Conservation (phyloP, 2,797 vertebrate genomes). For the Agapornis canus region DNA sequence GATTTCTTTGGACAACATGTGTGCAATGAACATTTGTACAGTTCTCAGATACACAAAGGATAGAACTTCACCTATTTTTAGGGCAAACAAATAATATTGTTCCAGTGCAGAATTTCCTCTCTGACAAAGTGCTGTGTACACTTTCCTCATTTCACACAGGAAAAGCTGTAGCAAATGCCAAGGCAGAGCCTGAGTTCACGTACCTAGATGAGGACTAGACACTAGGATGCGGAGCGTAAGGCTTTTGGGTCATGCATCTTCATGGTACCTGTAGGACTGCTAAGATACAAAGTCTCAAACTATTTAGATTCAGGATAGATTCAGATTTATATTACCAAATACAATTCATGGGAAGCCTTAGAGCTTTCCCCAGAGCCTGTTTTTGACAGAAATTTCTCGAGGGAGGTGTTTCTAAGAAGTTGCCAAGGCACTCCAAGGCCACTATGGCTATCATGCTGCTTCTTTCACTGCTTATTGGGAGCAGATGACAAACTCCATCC, state of each 20-base stretch:
- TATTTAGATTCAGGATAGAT: not conserved
- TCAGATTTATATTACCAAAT: not conserved
- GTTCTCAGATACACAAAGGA: not conserved
- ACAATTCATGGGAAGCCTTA: not conserved
- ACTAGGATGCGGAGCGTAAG: not conserved
- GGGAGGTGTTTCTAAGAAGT: not conserved
- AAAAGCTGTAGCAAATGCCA: not conserved
- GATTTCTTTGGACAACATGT: not conserved
- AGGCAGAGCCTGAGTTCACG: not conserved
- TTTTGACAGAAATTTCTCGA: not conserved
- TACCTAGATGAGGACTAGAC: not conserved
- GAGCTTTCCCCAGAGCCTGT: not conserved
- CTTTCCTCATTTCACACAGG: not conserved
- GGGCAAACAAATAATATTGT: not conserved
- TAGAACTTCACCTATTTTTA: not conserved
- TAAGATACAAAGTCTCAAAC: not conserved
- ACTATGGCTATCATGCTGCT: not conserved
- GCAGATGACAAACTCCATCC: not conserved
- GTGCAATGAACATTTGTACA: not conserved
- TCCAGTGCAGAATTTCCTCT: not conserved
- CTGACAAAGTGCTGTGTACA: not conserved
- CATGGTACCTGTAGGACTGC: not conserved
- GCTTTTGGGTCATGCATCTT: not conserved
- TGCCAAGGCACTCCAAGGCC: not conserved
- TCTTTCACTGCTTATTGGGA: not conserved